Evolutionary conservation across 2,113 vertebrate species (phyloP), one percentile per base, ranked within the genome.

Genomic region (Ailuropoda melanoleuca): DNA sequence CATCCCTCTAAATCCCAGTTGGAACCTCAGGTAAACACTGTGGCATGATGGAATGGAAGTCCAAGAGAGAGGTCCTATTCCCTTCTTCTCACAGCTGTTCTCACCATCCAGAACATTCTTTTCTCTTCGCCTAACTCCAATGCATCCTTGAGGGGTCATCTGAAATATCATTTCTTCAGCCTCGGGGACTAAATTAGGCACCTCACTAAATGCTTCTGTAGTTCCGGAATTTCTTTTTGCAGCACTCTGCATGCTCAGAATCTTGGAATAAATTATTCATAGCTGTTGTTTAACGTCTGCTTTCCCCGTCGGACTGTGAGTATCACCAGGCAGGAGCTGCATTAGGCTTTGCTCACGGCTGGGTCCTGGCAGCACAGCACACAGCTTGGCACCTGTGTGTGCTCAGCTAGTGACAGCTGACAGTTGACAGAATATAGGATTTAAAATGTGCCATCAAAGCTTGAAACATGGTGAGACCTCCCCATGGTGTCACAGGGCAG

Each of bases 201-300:
- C n/a, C 89, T 93, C 6, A 15, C 60, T 92, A 90, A 93, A 81
- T 60, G 89, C 78, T 81, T 88, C 87, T 96, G 17, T 66, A 31
- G 90, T 84, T 93, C 92, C 21, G 34, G 86, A 89, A 90, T 90
- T 97, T 95, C 94, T 91, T 93, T 96, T 55, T 50, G 48, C 14
- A 87, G 87, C 68, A 75, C 83, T 95, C 92, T 46, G 80, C 91
- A 75, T 81, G 90, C 80, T 93, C 55, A 60, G 39, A 75, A 50
- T 93, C 89, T 83, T 70, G 88, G 82, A 90, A 96, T 97, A 97
- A 96, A 97, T 98, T 95, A 98, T 96, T 96, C 86, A 96, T 83
- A 31, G 93, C 74, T 77, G 80, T 89, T 93, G 97, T 92, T 96
- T 84, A 95, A 90, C 64, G 83, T 86, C 97, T 93, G 53, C 66